Evolutionary conservation across 2,888 invertebrate species (phyloP).

Genomic region (Cheilosia soror): DNA sequence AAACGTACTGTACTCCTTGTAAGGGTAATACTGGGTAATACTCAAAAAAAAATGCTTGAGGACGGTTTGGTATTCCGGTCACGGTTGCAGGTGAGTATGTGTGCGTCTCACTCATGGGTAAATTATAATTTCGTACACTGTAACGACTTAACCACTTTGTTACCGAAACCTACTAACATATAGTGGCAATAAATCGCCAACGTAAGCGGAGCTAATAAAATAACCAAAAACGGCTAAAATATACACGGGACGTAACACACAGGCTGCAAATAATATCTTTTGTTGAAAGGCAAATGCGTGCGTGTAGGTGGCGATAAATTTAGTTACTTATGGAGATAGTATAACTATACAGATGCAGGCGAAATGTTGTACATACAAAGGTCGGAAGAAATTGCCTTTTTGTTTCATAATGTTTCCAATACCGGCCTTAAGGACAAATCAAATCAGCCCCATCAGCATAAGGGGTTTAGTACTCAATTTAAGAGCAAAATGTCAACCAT

Average conservation of each 20-base stretch:
- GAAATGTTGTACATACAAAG: constrained; percentile 19
- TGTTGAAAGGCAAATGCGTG: constrained; percentile 17
- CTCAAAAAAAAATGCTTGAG: constrained; percentile 1
- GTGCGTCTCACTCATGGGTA: neutral
- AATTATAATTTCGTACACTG: constrained; percentile 37
- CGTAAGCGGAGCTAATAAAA: constrained; percentile 37
- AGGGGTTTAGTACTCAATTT: constrained; percentile 22
- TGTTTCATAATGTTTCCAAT: constrained; percentile 21
- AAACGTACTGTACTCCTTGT: neutral
- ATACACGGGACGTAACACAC: constrained; percentile 32
- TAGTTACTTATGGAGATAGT: constrained; percentile 17
- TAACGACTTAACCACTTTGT: constrained; percentile 45
- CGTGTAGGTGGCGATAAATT: constrained; percentile 45
- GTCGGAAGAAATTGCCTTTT: constrained; percentile 23
- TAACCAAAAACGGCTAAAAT: constrained; percentile 36
- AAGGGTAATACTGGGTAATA: neutral
- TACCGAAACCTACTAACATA: constrained; percentile 6
- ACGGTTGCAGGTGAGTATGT: constrained; percentile 17
- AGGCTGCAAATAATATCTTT: constrained; percentile 50
- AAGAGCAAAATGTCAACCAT: constrained; percentile 3
- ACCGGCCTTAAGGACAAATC: constrained; percentile 11
- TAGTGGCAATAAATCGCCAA: constrained; percentile 43
- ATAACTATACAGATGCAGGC: neutral
- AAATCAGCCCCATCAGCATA: neutral
- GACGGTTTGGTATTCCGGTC: constrained; percentile 31